Percentiles rank a stretch among this genome's conserved stretches.
These are phyloP conservation scores for Nixonia krombeini DNA, from an alignment of 1,140 invertebrate genomes.

Conservation along the genomic window DNA sequence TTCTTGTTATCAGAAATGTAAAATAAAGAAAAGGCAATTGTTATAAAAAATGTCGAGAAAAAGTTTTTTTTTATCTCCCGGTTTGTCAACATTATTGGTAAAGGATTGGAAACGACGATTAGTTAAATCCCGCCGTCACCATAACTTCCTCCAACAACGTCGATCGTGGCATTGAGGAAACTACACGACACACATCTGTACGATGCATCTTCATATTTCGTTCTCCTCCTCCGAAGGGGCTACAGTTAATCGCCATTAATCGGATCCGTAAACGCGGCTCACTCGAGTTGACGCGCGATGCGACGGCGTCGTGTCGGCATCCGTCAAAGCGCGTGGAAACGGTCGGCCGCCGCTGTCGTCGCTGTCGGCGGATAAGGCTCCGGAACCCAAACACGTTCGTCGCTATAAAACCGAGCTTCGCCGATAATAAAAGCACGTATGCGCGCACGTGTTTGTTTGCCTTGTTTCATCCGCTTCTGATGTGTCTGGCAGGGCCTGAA, in stretches of 20 bases:
- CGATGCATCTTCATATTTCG: not conserved
- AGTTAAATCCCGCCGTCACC: too few relatives aligned
- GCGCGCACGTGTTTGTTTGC: conserved; percentile 51
- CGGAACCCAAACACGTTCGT: conserved; percentile 46
- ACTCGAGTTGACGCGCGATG: not conserved
- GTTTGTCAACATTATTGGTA: too few relatives aligned
- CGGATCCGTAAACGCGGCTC: not conserved
- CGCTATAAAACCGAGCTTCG: conserved; percentile 50
- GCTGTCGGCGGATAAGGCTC: conserved; percentile 28
- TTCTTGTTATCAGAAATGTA: too few relatives aligned
- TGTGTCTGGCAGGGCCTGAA: conserved; percentile 41
- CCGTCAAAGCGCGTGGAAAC: conserved; percentile 46
- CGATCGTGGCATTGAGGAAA: not conserved
- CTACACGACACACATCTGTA: not conserved
- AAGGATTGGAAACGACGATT: too few relatives aligned
- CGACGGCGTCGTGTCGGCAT: conserved; percentile 15
- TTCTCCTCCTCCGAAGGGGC: not conserved
- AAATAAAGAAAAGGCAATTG: too few relatives aligned
- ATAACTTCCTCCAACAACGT: not conserved
- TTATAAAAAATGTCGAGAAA: too few relatives aligned
- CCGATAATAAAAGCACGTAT: conserved; percentile 53
- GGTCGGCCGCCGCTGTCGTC: conserved; percentile 19
- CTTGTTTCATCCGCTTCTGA: conserved; percentile 45
- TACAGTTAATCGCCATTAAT: not conserved
- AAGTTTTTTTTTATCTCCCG: too few relatives aligned